Percentiles rank a stretch among this genome's conserved stretches.
Conservation (phyloP, 2,888 invertebrate genomes). For the Copidosoma aretas region DNA sequence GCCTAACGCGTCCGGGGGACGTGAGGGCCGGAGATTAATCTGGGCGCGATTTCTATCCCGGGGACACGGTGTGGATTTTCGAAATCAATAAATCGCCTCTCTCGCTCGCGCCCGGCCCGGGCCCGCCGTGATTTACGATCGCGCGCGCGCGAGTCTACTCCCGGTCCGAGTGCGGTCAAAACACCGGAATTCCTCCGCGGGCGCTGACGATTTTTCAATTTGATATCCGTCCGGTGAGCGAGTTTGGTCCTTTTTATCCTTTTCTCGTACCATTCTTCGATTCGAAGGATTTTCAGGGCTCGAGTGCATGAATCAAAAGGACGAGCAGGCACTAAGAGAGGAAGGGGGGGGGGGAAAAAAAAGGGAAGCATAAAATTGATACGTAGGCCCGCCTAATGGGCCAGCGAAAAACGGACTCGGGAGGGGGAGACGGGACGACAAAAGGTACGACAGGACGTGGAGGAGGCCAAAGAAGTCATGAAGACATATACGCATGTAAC, state of each 20-base stretch:
- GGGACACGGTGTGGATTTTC: slow-evolving; percentile 46
- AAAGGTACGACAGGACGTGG: slow-evolving; percentile 40
- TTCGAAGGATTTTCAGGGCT: no score
- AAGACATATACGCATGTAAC: no score
- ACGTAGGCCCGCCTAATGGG: slow-evolving; percentile 58
- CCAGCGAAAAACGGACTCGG: slow-evolving; percentile 55
- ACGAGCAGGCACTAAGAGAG: slow-evolving; percentile 39
- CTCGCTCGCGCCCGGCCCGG: not conserved
- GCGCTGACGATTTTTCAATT: no score
- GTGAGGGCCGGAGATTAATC: slow-evolving; percentile 51
- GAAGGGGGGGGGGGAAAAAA: slow-evolving; percentile 41
- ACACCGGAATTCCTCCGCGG: no score
- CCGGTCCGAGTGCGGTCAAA: not conserved
- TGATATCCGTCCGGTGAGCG: no score
- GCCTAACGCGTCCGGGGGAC: slow-evolving; percentile 42
- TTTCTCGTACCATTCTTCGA: no score
- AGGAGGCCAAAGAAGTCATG: no score
- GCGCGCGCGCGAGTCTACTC: slow-evolving; percentile 15
- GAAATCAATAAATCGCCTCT: slow-evolving; percentile 49
- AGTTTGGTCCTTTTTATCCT: no score
- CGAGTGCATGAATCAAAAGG: no score
- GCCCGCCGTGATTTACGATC: slow-evolving; percentile 35
- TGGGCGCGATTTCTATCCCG: slow-evolving; percentile 47
- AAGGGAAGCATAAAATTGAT: slow-evolving; percentile 56
- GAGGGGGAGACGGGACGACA: slow-evolving; percentile 57